Conservation (phyloP, 2,888 invertebrate genomes). For the Hirtodrosophila confusa region DNA sequence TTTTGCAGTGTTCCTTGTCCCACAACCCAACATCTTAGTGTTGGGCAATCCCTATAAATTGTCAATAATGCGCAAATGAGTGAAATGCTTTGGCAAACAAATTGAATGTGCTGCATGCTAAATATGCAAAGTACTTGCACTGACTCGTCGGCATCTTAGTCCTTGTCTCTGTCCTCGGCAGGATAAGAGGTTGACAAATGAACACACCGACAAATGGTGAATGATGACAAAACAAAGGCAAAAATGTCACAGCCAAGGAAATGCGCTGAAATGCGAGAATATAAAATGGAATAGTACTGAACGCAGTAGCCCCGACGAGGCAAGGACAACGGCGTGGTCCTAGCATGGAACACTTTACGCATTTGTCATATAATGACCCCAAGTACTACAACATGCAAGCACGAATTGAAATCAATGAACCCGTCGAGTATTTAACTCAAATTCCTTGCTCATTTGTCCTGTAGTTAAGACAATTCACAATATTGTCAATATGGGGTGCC, state of each 20-base stretch:
- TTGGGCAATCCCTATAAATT: constrained; percentile 39
- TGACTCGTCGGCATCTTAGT: background rate
- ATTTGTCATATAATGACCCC: constrained; percentile 9
- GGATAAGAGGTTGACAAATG: constrained; percentile 12
- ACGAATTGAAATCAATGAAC: constrained; percentile 8
- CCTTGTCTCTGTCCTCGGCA: background rate
- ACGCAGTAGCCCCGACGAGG: constrained; percentile 18
- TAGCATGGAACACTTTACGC: constrained; percentile 1
- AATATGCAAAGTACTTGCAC: constrained; percentile 46
- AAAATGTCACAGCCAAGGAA: constrained; percentile 17
- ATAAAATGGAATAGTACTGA: constrained; percentile 7
- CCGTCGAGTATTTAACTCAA: background rate
- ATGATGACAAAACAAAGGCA: constrained; percentile 16
- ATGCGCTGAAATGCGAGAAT: background rate
- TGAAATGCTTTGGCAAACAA: constrained; percentile 30
- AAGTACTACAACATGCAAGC: background rate
- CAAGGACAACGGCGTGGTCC: constrained; percentile 36
- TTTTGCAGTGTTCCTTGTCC: background rate
- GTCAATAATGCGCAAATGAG: constrained; percentile 49
- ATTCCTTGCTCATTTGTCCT: background rate
- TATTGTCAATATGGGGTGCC: background rate
- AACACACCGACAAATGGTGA: constrained; percentile 9
- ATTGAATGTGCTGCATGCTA: constrained; percentile 28
- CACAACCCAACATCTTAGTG: constrained; percentile 2
- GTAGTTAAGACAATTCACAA: too few relatives aligned